Evolutionary conservation across 1,140 invertebrate species (phyloP), one percentile per base, ranked within the genome.

Genomic region (Zaprionus taronus): DNA sequence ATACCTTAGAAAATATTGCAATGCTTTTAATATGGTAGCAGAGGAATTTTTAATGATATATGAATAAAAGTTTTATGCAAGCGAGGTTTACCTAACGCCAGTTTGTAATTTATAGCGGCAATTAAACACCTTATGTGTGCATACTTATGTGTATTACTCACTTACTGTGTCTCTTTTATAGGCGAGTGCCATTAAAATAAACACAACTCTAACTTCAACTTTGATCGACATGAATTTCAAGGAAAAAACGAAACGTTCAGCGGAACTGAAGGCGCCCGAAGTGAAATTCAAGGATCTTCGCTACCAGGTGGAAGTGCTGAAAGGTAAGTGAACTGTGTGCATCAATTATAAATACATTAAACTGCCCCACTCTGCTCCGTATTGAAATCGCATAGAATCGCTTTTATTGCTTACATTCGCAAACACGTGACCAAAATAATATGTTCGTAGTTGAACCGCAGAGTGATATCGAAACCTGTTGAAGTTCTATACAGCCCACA

Each of bases 281-380:
- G 77, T 78, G 7, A 11, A 3, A 36, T 84, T 85, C 63, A 34
- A 72, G 51, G 51, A 85, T 55, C 53, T 84, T 0, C 44, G 9
- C 41, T 72, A 80, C 12, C 22, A n/a, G n/a, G 44, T 65, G n/a
- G 34, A 68, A 53, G 47, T 71, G 65, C 17, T 47, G 6, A 84
- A 79, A 81, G 75, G 78, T 85, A 56, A 75, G 58, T 61, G 63
- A 64, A 75, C 75, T 66, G 12, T 44, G 1, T 1, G 31, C 31
- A 34, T 14, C 57, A 56, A 70, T 63, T 58, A 70, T 20, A 58
- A 31, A 53, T 4, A 14, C 15, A 34, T 73, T 60, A 55, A 67
- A 9, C 34, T 26, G 24, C 24, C 1, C 4, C 6, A 47, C n/a
- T 17, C n/a, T 5, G 38, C 5, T 15, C 38, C 38, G 38, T 2